Percentiles rank a stretch among this genome's conserved stretches.
phyloP scores from a whole-genome alignment of 2,888 invertebrate species.

The Heliconius cydno region DNA sequence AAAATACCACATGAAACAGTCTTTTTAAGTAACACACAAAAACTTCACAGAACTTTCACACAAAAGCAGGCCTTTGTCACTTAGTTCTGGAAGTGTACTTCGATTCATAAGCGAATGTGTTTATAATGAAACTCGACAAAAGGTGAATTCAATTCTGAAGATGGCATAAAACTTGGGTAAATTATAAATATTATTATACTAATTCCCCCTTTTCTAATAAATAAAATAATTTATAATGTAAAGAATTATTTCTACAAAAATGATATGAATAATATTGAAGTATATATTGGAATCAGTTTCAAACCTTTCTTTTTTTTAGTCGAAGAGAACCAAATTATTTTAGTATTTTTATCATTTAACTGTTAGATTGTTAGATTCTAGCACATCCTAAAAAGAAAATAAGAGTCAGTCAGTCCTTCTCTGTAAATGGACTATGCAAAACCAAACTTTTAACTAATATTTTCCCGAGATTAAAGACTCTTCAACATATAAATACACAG shows the following conservation, averaged over 20 bases:
- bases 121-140: background rate
- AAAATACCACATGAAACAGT: background rate
- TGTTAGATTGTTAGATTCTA: too few relatives aligned
- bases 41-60: constrained; percentile 5
- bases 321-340: background rate
- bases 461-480: background rate
- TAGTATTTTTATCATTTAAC: background rate
- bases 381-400: too few relatives aligned
- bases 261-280: too few relatives aligned
- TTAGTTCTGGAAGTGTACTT: background rate
- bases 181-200: background rate
- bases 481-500: background rate
- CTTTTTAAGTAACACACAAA: background rate
- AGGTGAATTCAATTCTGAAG: background rate
- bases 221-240: too few relatives aligned
- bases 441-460: too few relatives aligned
- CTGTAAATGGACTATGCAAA: too few relatives aligned
- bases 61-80: constrained; percentile 13
- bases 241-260: too few relatives aligned
- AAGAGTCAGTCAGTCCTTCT: too few relatives aligned
- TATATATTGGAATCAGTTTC: too few relatives aligned
- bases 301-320: too few relatives aligned
- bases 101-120: background rate
- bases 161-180: background rate
- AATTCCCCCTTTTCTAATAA: too few relatives aligned